Conservation (phyloP, 2,113 vertebrate species). For the Thamnophis sirtalis region DNA sequence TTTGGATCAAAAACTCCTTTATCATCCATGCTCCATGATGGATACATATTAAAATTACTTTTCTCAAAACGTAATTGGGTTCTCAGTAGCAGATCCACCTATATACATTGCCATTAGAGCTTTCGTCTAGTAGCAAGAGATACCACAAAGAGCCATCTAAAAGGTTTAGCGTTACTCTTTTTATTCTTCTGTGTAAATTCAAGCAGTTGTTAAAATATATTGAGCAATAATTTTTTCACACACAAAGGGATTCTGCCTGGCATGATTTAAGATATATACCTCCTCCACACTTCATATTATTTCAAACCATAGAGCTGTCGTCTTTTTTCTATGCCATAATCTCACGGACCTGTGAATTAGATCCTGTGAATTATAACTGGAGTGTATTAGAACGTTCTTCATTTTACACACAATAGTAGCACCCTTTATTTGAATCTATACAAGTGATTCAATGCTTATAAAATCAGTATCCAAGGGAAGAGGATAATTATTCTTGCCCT, state of each 20-base stretch:
- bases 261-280: neutral
- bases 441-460: neutral
- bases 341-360: neutral
- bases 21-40: neutral
- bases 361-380: neutral
- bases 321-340: neutral
- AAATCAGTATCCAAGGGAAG: neutral
- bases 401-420: neutral
- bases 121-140: neutral
- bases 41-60: neutral
- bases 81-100: neutral
- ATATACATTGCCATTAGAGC: neutral
- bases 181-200: neutral
- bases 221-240: neutral
- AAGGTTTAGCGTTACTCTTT: neutral
- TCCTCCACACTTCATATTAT: neutral
- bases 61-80: neutral
- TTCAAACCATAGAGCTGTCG: neutral
- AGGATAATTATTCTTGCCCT: constrained; percentile 1
- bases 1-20: neutral
- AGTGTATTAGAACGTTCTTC: neutral
- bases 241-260: neutral
- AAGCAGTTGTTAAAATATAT: neutral
- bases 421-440: neutral
- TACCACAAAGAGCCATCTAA: neutral